Evolutionary conservation across 2,113 vertebrate species (phyloP).

Genomic region (Pygathrix nemaeus): DNA sequence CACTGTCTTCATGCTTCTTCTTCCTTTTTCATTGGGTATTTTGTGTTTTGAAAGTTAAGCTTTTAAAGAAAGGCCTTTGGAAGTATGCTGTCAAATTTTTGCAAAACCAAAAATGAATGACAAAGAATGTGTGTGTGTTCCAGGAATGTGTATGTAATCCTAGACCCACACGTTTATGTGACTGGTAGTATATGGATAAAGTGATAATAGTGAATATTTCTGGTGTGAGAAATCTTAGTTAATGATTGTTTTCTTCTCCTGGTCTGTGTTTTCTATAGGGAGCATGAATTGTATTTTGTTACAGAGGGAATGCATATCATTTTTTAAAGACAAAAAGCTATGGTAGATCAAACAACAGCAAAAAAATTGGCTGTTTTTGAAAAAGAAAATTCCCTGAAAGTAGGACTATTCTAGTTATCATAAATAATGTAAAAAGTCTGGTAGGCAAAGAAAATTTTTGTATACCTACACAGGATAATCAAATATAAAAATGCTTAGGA

Average conservation of each 20-base stretch:
- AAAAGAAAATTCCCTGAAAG: not conserved
- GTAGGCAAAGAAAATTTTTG: not conserved
- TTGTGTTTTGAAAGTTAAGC: not conserved
- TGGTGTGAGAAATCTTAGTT: not conserved
- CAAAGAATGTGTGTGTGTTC: not conserved
- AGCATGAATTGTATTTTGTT: not conserved
- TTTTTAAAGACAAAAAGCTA: not conserved
- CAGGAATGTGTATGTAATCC: not conserved
- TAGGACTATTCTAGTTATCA: not conserved
- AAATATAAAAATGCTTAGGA: conserved; percentile 56
- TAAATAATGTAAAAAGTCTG: not conserved
- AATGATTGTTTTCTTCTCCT: not conserved
- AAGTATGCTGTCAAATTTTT: not conserved
- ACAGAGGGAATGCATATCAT: not conserved
- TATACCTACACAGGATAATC: not conserved
- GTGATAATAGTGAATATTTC: not conserved
- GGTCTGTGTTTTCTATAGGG: not conserved
- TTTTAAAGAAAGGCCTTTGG: not conserved
- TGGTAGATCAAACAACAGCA: not conserved
- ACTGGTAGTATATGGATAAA: not conserved
- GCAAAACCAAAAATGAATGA: not conserved
- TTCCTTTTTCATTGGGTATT: not conserved
- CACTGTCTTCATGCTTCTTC: not conserved
- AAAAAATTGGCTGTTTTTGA: not conserved
- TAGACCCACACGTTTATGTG: not conserved